Percentiles rank a stretch among this genome's conserved stretches.
Evolutionary conservation across 1,140 invertebrate genomes (phyloP).

Genomic region (Drepana arcuata): DNA sequence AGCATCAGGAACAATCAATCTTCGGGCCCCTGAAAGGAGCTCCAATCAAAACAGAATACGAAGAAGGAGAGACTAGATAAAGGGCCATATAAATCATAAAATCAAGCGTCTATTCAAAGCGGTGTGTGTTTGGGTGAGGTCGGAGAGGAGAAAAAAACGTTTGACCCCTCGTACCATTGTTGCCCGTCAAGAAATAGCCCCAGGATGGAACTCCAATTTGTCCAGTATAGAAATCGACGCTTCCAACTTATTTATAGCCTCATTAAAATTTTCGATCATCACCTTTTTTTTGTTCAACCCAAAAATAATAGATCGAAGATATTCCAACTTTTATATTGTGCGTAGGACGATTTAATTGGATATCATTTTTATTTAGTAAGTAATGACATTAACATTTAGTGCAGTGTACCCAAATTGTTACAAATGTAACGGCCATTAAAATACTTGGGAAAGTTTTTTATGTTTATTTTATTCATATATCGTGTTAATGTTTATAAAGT

Average conservation of each 20-base stretch:
- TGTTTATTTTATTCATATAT: conserved; percentile 10
- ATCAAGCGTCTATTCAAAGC: conserved; percentile 58
- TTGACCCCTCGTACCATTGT: conserved; percentile 50
- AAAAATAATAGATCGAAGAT: conserved; percentile 1
- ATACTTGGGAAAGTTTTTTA: conserved; percentile 7
- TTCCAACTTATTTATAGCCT: conserved; percentile 50
- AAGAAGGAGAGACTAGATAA: conserved; percentile 54
- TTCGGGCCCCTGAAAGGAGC: conserved; percentile 56
- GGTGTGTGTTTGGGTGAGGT: conserved; percentile 46
- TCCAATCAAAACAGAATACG: conserved; percentile 68
- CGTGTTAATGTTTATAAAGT: conserved; percentile 11
- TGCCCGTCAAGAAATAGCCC: conserved; percentile 20
- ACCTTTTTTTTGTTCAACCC: conserved; percentile 23
- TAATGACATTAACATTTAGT: conserved; percentile 24
- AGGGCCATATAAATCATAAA: conserved; percentile 68
- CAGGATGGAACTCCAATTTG: conserved; percentile 60
- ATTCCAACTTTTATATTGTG: conserved; percentile 13
- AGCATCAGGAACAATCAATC: conserved; percentile 66
- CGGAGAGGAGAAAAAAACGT: conserved; percentile 31
- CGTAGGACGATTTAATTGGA: conserved; percentile 49
- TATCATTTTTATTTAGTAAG: conserved; percentile 36
- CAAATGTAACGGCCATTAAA: conserved; percentile 18
- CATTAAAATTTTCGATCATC: conserved; percentile 59
- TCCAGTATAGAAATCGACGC: conserved; percentile 50
- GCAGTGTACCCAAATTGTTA: conserved; percentile 15